These are phyloP conservation scores for Drosophila jambulina DNA, from an alignment of 1,140 invertebrate genomes.

Conservation along the genomic window DNA sequence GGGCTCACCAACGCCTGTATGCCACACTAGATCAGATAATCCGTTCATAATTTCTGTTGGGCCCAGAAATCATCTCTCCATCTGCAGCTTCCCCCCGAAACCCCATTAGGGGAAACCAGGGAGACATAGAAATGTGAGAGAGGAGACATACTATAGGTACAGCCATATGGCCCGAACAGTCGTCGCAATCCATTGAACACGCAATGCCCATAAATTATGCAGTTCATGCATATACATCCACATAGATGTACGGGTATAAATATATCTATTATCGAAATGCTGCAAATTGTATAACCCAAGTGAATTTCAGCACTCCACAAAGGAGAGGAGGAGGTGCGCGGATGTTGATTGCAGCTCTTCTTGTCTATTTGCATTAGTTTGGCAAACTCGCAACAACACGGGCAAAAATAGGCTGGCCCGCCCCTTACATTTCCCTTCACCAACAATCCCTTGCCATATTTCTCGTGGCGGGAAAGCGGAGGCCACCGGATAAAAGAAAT, in stretches of 20 bases:
- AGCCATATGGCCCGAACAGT: constrained; percentile 70
- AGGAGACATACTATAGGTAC: constrained; percentile 32
- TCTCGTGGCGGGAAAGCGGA: constrained; percentile 36
- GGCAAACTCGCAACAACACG: constrained; percentile 54
- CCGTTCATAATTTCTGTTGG: constrained; percentile 2
- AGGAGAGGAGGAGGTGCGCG: neutral
- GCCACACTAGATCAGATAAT: neutral
- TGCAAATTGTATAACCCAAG: constrained; percentile 70
- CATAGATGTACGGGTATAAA: constrained; percentile 39
- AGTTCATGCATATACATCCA: constrained; percentile 68
- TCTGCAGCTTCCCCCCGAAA: constrained; percentile 2
- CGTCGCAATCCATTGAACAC: constrained; percentile 80
- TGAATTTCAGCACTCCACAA: constrained; percentile 49
- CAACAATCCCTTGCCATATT: constrained; percentile 29
- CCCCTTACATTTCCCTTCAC: constrained; percentile 29
- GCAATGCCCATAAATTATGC: constrained; percentile 82
- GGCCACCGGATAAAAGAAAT: constrained; percentile 82
- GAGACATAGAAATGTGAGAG: constrained; percentile 3
- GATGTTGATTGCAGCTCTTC: constrained; percentile 54
- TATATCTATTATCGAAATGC: constrained; percentile 78
- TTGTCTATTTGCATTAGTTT: constrained; percentile 81
- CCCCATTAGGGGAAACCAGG: constrained; percentile 3
- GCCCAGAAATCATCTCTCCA: constrained; percentile 25
- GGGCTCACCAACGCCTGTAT: neutral
- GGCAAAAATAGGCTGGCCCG: constrained; percentile 64